A percentile compares a stretch with the other conserved stretches of the same genome.
phyloP scores from a whole-genome alignment of 2,888 invertebrate genomes.

The Mimumesa dahlbomi region DNA sequence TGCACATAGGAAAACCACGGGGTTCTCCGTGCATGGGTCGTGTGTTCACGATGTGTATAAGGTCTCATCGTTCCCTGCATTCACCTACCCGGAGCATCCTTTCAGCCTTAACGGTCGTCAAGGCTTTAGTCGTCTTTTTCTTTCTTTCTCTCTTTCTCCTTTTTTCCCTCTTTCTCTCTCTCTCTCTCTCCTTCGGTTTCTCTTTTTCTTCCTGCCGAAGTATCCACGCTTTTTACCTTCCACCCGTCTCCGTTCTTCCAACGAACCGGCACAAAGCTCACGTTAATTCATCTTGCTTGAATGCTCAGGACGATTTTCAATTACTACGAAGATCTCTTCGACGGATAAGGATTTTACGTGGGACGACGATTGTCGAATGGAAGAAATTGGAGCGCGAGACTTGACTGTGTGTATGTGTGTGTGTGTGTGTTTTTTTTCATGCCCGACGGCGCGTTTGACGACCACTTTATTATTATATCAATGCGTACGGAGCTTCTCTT shows the following conservation, averaged over 20 bases:
- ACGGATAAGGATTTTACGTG: constrained; percentile 5
- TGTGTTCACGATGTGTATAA: not conserved
- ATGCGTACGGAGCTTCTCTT: no score
- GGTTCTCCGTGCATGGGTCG: not conserved
- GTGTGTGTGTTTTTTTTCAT: not conserved
- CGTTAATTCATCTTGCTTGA: constrained; percentile 11
- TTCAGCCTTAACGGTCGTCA: constrained; percentile 15
- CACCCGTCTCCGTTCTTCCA: not conserved
- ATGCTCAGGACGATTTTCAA: constrained; percentile 28
- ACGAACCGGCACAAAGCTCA: constrained; percentile 2
- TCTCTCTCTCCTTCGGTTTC: not conserved
- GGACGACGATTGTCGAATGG: constrained; percentile 8
- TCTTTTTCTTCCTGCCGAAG: not conserved
- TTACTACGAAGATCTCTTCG: constrained; percentile 17
- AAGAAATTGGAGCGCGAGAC: constrained; percentile 3
- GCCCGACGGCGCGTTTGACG: not conserved
- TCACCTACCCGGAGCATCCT: constrained; percentile 25
- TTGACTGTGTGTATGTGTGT: no score
- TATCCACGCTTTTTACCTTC: constrained; percentile 7
- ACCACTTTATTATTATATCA: not conserved
- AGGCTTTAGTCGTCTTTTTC: constrained; percentile 6
- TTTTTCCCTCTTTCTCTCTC: not conserved
- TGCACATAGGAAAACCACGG: not conserved
- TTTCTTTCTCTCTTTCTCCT: not conserved
- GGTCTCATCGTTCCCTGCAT: constrained; percentile 22